A percentile compares a stretch with the other conserved stretches of the same genome.
These are phyloP conservation scores for Prenolepis imparis DNA, from an alignment of 2,888 invertebrate genomes.

Conservation along the genomic window DNA sequence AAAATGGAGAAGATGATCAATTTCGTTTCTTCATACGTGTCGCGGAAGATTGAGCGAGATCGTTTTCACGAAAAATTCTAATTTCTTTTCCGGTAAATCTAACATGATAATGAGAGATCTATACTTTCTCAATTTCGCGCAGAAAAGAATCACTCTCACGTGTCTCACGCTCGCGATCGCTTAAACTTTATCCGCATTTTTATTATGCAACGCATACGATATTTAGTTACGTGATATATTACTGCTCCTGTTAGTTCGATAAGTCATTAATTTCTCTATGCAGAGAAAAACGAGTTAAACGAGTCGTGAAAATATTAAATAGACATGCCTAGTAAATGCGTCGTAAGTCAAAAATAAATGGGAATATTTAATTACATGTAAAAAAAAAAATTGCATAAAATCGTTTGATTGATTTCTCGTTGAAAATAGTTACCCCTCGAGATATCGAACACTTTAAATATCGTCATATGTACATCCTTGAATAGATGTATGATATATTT, in stretches of 20 bases:
- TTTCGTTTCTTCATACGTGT: neutral
- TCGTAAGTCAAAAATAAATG: neutral
- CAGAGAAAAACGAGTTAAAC: neutral
- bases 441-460: constrained; percentile 17
- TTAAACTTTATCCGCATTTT: constrained; percentile 31
- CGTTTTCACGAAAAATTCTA: neutral
- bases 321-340: neutral
- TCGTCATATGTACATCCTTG: neutral
- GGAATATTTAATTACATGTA: neutral
- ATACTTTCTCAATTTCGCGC: neutral
- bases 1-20: neutral
- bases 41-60: neutral
- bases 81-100: constrained; percentile 12
- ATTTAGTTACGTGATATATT: constrained; percentile 14
- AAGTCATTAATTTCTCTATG: constrained; percentile 6
- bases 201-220: neutral
- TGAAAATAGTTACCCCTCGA: neutral
- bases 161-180: constrained; percentile 28
- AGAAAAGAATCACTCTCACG: neutral
- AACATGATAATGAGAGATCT: neutral
- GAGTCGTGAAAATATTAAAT: neutral
- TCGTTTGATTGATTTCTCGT: neutral
- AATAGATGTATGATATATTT: constrained; percentile 21
- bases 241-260: neutral
- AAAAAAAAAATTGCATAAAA: constrained; percentile 4